Percentiles rank a stretch among this genome's conserved stretches.
Evolutionary conservation across 2,888 invertebrate genomes (phyloP).

Genomic region (Phyllotreta striolata): DNA sequence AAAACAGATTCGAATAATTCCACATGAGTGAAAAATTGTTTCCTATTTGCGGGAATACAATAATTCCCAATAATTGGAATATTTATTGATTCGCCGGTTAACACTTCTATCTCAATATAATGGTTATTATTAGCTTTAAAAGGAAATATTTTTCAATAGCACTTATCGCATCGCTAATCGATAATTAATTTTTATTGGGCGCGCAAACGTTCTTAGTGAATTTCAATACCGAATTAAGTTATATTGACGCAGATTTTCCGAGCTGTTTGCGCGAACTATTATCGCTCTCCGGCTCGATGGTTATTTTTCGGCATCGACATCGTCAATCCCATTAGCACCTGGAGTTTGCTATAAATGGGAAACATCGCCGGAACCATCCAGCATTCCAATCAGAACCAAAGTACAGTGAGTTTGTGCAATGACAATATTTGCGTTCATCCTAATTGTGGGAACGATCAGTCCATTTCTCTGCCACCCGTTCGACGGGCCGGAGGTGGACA

Average conservation of each 20-base stretch:
- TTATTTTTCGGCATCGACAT: constrained; percentile 29
- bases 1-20: no score
- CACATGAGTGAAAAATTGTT: constrained; percentile 15
- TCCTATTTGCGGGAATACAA: constrained; percentile 30
- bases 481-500: constrained; percentile 29
- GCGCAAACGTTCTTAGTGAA: constrained; percentile 22
- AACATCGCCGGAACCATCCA: neutral
- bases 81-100: constrained; percentile 29
- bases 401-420: constrained; percentile 34
- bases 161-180: constrained; percentile 1
- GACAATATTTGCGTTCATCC: constrained; percentile 33
- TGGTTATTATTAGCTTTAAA: constrained; percentile 23
- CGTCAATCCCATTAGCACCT: constrained; percentile 40
- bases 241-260: constrained; percentile 37
- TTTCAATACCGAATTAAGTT: constrained; percentile 30
- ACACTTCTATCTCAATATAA: constrained; percentile 22
- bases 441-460: constrained; percentile 30
- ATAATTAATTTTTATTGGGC: constrained; percentile 13
- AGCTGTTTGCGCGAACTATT: constrained; percentile 29
- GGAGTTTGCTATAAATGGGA: constrained; percentile 31
- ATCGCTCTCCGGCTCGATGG: constrained; percentile 18
- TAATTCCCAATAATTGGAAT: constrained; percentile 27
- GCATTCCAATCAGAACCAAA: constrained; percentile 11
- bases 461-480: constrained; percentile 27
- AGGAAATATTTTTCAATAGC: constrained; percentile 26